These are phyloP conservation scores for Anthophora plumipes DNA, from an alignment of 2,888 invertebrate genomes.

Conservation along the genomic window DNA sequence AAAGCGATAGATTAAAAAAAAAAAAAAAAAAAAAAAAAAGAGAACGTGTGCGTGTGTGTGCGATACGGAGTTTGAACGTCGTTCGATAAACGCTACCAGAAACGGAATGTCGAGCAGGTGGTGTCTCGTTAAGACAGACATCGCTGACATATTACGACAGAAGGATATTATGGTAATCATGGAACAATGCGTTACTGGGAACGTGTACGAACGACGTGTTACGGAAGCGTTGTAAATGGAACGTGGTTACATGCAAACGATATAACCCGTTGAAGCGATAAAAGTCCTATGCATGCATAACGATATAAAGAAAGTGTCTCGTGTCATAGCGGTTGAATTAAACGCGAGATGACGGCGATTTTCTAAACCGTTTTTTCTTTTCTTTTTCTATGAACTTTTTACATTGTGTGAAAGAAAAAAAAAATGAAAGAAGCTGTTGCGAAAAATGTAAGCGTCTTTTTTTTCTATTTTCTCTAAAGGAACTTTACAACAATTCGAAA, in stretches of 20 bases:
- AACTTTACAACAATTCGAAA: not conserved
- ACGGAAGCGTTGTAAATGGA: slow-evolving; percentile 28
- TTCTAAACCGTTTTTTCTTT: too few species aligned
- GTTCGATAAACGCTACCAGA: slow-evolving; percentile 38
- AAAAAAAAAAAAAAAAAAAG: too few species aligned
- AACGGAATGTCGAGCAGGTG: not conserved
- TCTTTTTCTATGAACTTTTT: too few species aligned
- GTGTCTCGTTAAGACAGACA: slow-evolving; percentile 8
- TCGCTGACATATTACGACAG: not conserved
- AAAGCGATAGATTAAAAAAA: slow-evolving; percentile 27
- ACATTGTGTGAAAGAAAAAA: too few species aligned
- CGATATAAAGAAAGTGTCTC: not conserved
- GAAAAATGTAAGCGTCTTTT: slow-evolving; percentile 23
- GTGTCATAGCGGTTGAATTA: slow-evolving; percentile 5
- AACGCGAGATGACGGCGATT: slow-evolving; percentile 5
- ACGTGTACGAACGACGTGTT: slow-evolving; percentile 41
- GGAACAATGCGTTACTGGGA: slow-evolving; percentile 24
- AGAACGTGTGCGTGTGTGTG: not conserved
- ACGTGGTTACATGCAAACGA: slow-evolving; percentile 37
- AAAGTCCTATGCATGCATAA: slow-evolving; percentile 36
- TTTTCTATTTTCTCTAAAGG: not conserved
- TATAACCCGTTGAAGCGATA: not conserved
- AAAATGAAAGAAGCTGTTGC: slow-evolving; percentile 23
- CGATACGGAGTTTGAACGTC: slow-evolving; percentile 1
- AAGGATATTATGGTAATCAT: slow-evolving; percentile 23